Base-by-base conservation (phyloP, 2,113 vertebrate species). In the Hemicordylus capensis region DNA sequence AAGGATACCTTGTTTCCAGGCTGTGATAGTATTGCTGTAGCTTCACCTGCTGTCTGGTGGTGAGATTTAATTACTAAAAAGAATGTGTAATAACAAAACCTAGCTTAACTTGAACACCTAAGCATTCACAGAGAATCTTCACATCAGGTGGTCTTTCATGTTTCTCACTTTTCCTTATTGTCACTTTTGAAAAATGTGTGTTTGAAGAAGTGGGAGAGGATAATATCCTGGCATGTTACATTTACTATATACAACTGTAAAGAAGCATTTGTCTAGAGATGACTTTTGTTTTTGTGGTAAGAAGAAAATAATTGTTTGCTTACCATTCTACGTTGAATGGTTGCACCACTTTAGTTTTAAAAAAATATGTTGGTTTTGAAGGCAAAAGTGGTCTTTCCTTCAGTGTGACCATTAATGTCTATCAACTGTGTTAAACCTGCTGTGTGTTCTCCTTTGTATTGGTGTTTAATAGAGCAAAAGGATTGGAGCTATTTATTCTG, bases 361-460 rank as follows among this genome's bases (percentile, higher is more conserved):
- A 63, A 59, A 63, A 72, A n/a, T 59, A 85, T 73, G 39, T 67
- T 34, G 44, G 64, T 81, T 17, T 20, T 54, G 1, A 0, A 75
- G 9, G 82, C 9, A 70, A 28, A 77, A n/a, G 22, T 87, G 5
- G 73, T 11, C 84, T 91, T 39, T 87, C 86, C 86, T 91, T 90
- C 70, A 85, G 1, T 82, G 26, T 59, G 61, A 80, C 82, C 84
- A 85, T 0, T 46, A 74, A 37, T 48, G 81, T 78, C 4, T 87
- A 19, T 46, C 48, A 74, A 17, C 51, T 8, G 76, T 86, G n/a
- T 4, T 76, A 8, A 4, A 54, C 37, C 17, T 88, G 75, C 84
- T 69, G 54, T 81, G 85, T 24, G 39, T 88, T 69, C 26, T 80
- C 20, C 63, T 90, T 46, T 89, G 67, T n/a, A 81, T 0, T 44